phyloP scores from a whole-genome alignment of 2,888 invertebrate genomes.

The Gandaritis pyraliata region DNA sequence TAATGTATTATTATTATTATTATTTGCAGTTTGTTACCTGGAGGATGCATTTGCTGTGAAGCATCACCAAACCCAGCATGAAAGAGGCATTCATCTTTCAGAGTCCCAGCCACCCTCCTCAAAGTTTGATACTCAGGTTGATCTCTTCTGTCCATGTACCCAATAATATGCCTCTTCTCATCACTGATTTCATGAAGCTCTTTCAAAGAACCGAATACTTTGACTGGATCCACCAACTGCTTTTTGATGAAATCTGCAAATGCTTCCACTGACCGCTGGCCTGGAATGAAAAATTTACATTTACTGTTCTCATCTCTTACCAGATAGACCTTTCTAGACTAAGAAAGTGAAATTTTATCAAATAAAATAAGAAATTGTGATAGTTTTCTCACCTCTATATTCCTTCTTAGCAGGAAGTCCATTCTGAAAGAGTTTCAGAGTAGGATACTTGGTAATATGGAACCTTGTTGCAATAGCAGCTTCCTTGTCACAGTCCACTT shows the following conservation, averaged over 20 bases:
- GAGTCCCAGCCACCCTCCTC: slow-evolving; percentile 91
- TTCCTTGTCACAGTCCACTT: slow-evolving; percentile 98
- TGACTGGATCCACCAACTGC: slow-evolving; percentile 93
- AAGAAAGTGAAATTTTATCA: no score
- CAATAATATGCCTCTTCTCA: slow-evolving; percentile 94
- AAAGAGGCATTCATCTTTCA: slow-evolving; percentile 98
- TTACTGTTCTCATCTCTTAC: not conserved
- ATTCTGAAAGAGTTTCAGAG: slow-evolving; percentile 96
- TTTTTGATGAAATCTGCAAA: slow-evolving; percentile 94
- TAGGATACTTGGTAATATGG: slow-evolving; percentile 99
- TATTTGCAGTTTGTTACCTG: slow-evolving; percentile 73
- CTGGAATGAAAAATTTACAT: slow-evolving; percentile 47
- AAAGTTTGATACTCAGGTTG: slow-evolving; percentile 92
- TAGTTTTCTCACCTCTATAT: slow-evolving; percentile 89
- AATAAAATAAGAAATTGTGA: no score
- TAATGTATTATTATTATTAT: no score
- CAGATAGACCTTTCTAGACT: no score
- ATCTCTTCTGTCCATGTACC: slow-evolving; percentile 93
- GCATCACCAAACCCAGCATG: slow-evolving; percentile 95
- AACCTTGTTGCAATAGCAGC: slow-evolving; percentile 94
- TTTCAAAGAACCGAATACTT: slow-evolving; percentile 89
- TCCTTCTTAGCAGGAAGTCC: slow-evolving; percentile 95
- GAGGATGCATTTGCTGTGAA: slow-evolving; percentile 93
- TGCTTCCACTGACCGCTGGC: slow-evolving; percentile 94
- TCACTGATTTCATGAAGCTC: slow-evolving; percentile 91